These are phyloP conservation scores for Apamea monoglypha DNA, from an alignment of 2,888 invertebrate genomes.

Conservation along the genomic window DNA sequence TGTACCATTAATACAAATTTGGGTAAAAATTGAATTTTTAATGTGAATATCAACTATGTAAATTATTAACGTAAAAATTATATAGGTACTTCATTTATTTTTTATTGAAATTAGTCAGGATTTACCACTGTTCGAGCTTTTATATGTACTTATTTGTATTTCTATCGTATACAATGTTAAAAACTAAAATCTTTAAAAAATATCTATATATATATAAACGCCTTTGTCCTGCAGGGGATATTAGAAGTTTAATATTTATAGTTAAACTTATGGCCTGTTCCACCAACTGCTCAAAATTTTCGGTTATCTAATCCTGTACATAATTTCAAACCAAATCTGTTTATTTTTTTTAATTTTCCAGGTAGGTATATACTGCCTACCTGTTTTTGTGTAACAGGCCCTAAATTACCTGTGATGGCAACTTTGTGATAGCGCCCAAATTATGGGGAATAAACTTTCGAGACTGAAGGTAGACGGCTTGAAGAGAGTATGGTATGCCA, in stretches of 20 bases:
- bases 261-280: constrained; percentile 17
- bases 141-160: background rate
- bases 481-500: background rate
- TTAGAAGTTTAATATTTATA: constrained; percentile 10
- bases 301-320: constrained; percentile 5
- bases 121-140: constrained; percentile 15
- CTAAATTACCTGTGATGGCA: constrained; percentile 20
- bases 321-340: background rate
- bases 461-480: constrained; percentile 31
- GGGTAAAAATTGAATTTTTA: background rate
- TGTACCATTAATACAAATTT: background rate
- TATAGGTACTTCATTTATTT: background rate
- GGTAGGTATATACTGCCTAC: background rate
- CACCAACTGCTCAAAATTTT: background rate
- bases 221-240: background rate
- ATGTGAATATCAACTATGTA: background rate
- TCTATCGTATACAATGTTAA: constrained; percentile 1
- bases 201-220: background rate
- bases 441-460: constrained; percentile 25
- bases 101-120: background rate
- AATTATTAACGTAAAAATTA: background rate
- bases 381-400: background rate
- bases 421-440: constrained; percentile 39
- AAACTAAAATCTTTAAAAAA: background rate
- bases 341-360: background rate